Conservation (phyloP, 2,797 vertebrate genomes). For the Darevskia nairensis region DNA sequence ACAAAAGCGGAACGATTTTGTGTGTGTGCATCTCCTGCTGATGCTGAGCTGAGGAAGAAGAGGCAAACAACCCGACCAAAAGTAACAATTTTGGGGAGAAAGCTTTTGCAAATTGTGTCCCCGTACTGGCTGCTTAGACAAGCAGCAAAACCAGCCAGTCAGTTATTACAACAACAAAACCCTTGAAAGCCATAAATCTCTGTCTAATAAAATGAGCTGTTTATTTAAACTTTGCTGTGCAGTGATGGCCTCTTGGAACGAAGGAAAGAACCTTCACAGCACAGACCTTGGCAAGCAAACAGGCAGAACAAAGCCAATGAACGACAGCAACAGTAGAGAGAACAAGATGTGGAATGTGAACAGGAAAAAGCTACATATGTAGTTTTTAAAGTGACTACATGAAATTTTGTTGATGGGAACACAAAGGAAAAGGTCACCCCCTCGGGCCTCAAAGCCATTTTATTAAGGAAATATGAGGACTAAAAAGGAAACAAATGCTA, state of each 20-base stretch:
- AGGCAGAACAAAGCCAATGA: conserved; percentile 35
- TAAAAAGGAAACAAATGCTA: conserved; percentile 75
- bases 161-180: conserved; percentile 45
- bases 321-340: conserved; percentile 28
- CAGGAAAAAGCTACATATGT: conserved; percentile 16
- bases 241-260: conserved; percentile 20
- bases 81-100: background rate
- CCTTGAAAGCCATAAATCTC: conserved; percentile 37
- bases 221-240: conserved; percentile 52
- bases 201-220: conserved; percentile 31
- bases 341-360: conserved; percentile 36
- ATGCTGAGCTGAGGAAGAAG: conserved; percentile 17
- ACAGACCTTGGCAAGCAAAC: background rate
- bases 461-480: conserved; percentile 71
- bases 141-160: conserved; percentile 28
- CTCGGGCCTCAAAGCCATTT: conserved; percentile 70
- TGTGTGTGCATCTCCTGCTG: background rate
- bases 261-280: background rate
- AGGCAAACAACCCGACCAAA: background rate
- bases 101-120: background rate
- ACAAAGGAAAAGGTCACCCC: conserved; percentile 67
- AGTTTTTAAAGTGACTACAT: conserved; percentile 50
- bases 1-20: background rate
- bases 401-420: conserved; percentile 68
- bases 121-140: background rate